phyloP scores from a whole-genome alignment of 2,888 invertebrate species.

The Schizaphis graminum region DNA sequence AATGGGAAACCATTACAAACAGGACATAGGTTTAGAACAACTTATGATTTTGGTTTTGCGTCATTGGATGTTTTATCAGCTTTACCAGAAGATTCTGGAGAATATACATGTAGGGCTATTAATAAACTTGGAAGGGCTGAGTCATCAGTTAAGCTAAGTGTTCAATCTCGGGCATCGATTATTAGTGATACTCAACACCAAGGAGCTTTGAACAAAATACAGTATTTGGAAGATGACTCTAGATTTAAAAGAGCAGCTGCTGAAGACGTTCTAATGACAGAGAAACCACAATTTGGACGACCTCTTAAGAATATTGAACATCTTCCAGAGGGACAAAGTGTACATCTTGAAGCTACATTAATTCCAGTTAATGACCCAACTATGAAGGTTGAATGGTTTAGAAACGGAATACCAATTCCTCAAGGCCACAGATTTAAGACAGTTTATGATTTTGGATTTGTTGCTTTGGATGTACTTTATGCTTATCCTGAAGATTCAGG shows the following conservation, averaged over 20 bases:
- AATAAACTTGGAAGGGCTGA: conserved; percentile 87
- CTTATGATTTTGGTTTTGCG: conserved; percentile 97
- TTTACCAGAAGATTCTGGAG: conserved; percentile 94
- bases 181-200: conserved; percentile 93
- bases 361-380: conserved; percentile 98
- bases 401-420: conserved; percentile 93
- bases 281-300: conserved; percentile 91
- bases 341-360: conserved; percentile 93
- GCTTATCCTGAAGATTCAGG: conserved; percentile 98
- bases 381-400: conserved; percentile 98
- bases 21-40: conserved; percentile 91
- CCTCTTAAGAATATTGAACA: conserved; percentile 87
- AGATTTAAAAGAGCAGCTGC: conserved; percentile 80
- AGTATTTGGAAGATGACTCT: conserved; percentile 89
- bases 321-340: conserved; percentile 87
- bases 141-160: conserved; percentile 84
- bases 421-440: conserved; percentile 96
- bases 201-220: conserved; percentile 91
- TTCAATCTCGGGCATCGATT: conserved; percentile 87
- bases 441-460: conserved; percentile 97
- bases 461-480: conserved; percentile 95
- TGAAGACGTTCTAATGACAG: conserved; percentile 83
- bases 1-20: conserved; percentile 90
- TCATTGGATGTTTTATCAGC: conserved; percentile 95
- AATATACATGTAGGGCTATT: conserved; percentile 89